A percentile compares a stretch with the other conserved stretches of the same genome.
Evolutionary conservation across 2,888 invertebrate species (phyloP).

Genomic region (Campoplex capitator): DNA sequence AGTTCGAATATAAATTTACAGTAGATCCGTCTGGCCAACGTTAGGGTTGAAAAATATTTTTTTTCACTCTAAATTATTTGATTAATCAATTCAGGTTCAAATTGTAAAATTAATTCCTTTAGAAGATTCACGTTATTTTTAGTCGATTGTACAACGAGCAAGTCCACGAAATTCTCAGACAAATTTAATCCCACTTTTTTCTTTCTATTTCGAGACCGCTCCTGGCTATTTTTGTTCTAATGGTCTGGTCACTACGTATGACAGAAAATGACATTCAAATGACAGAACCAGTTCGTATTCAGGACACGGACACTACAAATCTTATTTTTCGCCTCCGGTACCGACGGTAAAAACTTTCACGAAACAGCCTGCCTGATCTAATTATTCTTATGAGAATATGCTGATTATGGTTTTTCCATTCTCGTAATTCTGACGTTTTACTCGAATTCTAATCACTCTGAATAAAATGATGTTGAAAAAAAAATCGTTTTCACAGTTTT

Average conservation of each 20-base stretch:
- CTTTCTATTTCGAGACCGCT: slow-evolving; percentile 1
- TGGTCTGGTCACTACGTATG: neutral
- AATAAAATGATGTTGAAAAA: neutral
- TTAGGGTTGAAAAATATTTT: neutral
- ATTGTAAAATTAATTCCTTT: slow-evolving; percentile 3
- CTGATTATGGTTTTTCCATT: slow-evolving; percentile 41
- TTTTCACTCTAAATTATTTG: neutral
- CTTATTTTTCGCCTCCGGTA: slow-evolving; percentile 4
- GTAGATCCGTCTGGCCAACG: neutral
- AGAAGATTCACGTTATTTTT: neutral
- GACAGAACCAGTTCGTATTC: neutral
- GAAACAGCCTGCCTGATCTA: slow-evolving; percentile 38
- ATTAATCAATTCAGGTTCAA: neutral
- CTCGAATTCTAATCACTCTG: neutral
- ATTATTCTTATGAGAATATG: slow-evolving; percentile 43
- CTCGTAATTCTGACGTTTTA: neutral
- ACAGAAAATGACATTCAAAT: slow-evolving; percentile 10
- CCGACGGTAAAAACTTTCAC: slow-evolving; percentile 40
- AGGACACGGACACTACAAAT: neutral
- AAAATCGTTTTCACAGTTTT: neutral
- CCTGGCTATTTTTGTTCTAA: slow-evolving; percentile 1
- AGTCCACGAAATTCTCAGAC: neutral
- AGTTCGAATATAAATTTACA: neutral
- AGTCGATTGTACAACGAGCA: neutral
- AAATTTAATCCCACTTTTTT: neutral